phyloP scores from a whole-genome alignment of 2,888 invertebrate genomes.

The Formica aserva region DNA sequence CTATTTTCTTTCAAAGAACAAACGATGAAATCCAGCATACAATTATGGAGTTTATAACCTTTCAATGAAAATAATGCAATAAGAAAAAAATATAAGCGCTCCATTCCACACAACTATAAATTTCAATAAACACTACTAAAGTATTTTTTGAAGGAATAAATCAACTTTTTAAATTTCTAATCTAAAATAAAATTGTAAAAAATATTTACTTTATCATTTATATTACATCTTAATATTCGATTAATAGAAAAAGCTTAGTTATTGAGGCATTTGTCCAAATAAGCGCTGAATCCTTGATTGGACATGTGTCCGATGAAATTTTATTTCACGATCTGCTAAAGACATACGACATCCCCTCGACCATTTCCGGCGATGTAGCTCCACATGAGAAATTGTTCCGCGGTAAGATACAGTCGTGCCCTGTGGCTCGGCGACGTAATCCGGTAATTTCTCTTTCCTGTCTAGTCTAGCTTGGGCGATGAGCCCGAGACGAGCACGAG shows the following conservation, averaged over 20 bases:
- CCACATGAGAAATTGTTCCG: constrained; percentile 52
- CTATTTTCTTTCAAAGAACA: neutral
- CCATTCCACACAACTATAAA: neutral
- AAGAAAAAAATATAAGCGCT: neutral
- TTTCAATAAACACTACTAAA: neutral
- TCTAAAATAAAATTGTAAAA: neutral
- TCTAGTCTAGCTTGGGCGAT: constrained; percentile 48
- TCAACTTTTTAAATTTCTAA: neutral
- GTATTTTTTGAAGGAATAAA: neutral
- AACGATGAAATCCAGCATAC: neutral
- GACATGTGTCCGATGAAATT: neutral
- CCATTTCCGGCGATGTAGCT: constrained; percentile 23
- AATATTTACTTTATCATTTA: neutral
- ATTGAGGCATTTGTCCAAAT: neutral
- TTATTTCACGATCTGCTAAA: constrained; percentile 50
- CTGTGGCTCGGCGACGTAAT: constrained; percentile 69
- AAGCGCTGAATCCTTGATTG: neutral
- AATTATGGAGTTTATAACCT: neutral
- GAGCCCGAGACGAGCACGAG: constrained; percentile 43
- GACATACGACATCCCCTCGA: constrained; percentile 21
- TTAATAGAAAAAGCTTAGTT: neutral
- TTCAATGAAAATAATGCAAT: neutral
- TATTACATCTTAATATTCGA: neutral
- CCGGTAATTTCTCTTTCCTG: constrained; percentile 78
- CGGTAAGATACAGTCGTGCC: constrained; percentile 53